Base-by-base conservation (phyloP, 2,888 invertebrate genomes). In the Colostygia pectinataria region DNA sequence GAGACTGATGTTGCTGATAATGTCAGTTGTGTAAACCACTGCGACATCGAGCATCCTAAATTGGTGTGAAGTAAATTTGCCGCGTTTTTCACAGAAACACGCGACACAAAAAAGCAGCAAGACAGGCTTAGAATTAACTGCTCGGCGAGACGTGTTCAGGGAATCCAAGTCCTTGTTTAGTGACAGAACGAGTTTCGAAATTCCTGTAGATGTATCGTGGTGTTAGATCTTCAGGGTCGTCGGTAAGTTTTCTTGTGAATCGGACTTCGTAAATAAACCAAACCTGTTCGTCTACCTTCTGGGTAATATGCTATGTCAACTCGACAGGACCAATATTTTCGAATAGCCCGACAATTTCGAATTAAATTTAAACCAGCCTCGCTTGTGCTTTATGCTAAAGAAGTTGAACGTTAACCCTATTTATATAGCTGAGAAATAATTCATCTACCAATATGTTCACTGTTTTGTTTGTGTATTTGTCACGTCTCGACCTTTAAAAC, bases 71-170 rank as follows among this genome's bases (percentile, higher is more conserved):
- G 58, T 69, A 57, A 63, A 68, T 61, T 61, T 62, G 65, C 60
- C 57, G 53, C 58, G 56, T 63, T 66, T 61, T 68, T 64, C 65
- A 59, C 46, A 65, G 66, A 68, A 68, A 61, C 58, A 53, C 57
- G 43, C 41, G 31, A 48, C 39, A 46, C 54, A 56, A 73, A 72
- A 67, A 76, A 71, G 64, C 57, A 50, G 65, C 66, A 61, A 72
- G 74, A 75, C 77, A 72, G 71, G 66, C 65, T 65, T 66, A 66
- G 71, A 74, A 79, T 81, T 80, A 77, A 78, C 77, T 68, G 74
- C 68, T 61, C 55, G 55, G 52, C 54, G 74, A 64, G 68, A 65
- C 70, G 74, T 66, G 72, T 83, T 83, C 80, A 74, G 59, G 70
- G 83, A 83, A 85, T 77, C 63, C 66, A 50, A 51, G 68, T 64